phyloP scores from a whole-genome alignment of 2,888 invertebrate species.

The Trachelus tabidus region DNA sequence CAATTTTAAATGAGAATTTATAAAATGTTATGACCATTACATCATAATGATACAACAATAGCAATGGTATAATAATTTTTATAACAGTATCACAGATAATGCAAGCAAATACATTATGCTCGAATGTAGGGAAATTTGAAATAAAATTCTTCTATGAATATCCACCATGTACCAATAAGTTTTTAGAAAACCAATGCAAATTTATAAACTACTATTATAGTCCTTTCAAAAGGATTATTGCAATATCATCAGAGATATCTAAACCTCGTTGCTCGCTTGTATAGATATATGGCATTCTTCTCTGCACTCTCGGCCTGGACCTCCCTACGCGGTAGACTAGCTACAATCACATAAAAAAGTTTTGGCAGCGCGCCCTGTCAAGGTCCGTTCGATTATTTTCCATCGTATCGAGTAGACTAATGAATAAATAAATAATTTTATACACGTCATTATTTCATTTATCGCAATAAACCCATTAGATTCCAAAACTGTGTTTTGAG shows the following conservation, averaged over 20 bases:
- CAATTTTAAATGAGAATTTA: slow-evolving; percentile 10
- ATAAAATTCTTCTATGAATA: background rate
- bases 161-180: background rate
- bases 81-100: slow-evolving; percentile 44
- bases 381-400: slow-evolving; percentile 16
- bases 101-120: slow-evolving; percentile 13
- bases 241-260: background rate
- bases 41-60: slow-evolving; percentile 35
- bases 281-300: slow-evolving; percentile 43
- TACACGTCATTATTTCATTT: background rate
- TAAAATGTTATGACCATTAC: slow-evolving; percentile 31
- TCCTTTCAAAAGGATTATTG: background rate
- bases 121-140: background rate
- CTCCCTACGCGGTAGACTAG: slow-evolving; percentile 37
- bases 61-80: slow-evolving; percentile 31
- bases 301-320: slow-evolving; percentile 34
- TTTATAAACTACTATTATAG: background rate
- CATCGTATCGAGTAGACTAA: background rate
- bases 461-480: background rate
- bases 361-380: slow-evolving; percentile 43
- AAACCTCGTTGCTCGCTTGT: background rate
- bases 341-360: slow-evolving; percentile 45
- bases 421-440: background rate
- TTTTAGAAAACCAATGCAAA: background rate
- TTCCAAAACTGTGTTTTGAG: background rate